Base-by-base conservation (phyloP, 2,113 vertebrate species). In the Suricata suricatta region DNA sequence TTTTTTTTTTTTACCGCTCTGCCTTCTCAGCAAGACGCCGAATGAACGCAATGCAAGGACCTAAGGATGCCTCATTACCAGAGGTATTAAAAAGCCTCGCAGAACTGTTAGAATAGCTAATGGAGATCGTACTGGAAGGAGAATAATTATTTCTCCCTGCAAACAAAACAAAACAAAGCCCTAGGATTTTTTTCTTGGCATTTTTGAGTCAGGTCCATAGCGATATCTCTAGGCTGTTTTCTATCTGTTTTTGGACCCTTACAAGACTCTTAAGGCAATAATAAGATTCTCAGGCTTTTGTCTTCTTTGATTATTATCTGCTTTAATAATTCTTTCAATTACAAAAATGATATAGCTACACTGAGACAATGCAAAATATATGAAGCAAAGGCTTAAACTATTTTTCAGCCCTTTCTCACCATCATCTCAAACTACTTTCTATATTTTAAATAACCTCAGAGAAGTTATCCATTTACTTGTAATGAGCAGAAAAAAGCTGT, bases 51-150 rank as follows among this genome's bases (percentile, higher is more conserved):
- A 88, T 93, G 23, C n/a, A 71, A 54, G 41, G 25, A 96, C 98
- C 97, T 98, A 95, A 97, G 98, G 95, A 98, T 96, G 98, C 96
- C 60, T 98, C 98, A 98, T 98, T 98, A 98, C 90, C 92, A 96
- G 54, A 69, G 79, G 85, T 85, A 90, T 95, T 96, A 96, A 98
- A 97, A 95, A 2, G 25, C 66, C 71, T 91, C 83, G 12, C 41
- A 79, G 92, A 93, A 86, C 85, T 97, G 97, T 97, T 90, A 88
- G 74, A 71, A 77, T 80, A 33, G 66, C 76, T 95, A 95, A 96
- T 69, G 72, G 52, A 85, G 35, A 94, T 64, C 31, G 64, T 19
- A 50, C 38, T 87, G 86, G 64, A 87, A 84, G 90, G 38, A 63
- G 29, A 38, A 41, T 76, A 95, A 93, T 92, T 93, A 90, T 95